Evolutionary conservation across 2,888 invertebrate genomes (phyloP).

Genomic region (Dione vanillae): DNA sequence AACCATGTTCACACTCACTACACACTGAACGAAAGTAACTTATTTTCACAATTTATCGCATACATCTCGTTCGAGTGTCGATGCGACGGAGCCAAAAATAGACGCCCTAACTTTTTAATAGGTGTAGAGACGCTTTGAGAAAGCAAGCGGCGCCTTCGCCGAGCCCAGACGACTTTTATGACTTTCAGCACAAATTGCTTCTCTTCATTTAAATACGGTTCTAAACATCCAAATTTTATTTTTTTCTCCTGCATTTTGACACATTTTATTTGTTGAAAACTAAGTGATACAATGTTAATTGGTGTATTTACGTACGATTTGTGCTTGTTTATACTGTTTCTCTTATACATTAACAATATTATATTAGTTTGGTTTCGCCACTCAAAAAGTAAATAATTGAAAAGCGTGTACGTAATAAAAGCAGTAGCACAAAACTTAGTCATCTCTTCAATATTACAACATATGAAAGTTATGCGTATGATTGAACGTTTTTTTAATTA

Average conservation of each 20-base stretch:
- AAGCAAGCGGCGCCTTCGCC: constrained; percentile 64
- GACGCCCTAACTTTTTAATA: constrained; percentile 77
- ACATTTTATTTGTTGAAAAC: constrained; percentile 19
- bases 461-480: no score
- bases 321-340: neutral
- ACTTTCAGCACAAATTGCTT: constrained; percentile 75
- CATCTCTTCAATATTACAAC: no score
- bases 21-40: constrained; percentile 40
- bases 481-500: no score
- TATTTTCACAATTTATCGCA: constrained; percentile 70
- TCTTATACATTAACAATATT: neutral
- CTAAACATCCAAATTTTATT: constrained; percentile 49
- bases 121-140: constrained; percentile 62
- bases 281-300: constrained; percentile 15
- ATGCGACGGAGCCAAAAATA: constrained; percentile 75
- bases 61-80: constrained; percentile 57
- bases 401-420: no score
- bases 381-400: no score
- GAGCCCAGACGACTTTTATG: constrained; percentile 73
- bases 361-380: neutral
- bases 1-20: constrained; percentile 32
- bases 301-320: neutral
- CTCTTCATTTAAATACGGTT: constrained; percentile 66
- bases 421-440: no score
- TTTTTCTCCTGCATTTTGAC: constrained; percentile 43